Percentiles rank a stretch among this genome's conserved stretches.
Conservation (phyloP, 2,797 vertebrate species). For the Crotalus adamanteus region DNA sequence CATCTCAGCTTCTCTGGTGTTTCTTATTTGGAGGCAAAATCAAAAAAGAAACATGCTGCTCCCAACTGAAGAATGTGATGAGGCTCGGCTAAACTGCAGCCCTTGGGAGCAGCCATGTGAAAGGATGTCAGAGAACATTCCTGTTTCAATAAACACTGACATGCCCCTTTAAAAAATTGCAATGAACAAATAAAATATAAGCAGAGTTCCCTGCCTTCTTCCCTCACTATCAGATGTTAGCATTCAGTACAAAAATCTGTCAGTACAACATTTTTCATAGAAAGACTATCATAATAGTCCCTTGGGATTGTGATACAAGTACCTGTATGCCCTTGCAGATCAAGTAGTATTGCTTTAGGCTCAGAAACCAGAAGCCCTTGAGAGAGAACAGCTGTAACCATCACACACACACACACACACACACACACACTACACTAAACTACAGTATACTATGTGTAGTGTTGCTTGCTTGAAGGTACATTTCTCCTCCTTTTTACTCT, state of each 20-base stretch:
- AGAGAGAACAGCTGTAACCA: neutral
- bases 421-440: neutral
- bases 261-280: neutral
- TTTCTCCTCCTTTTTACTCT: neutral
- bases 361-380: neutral
- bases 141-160: slow-evolving; percentile 2
- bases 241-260: neutral
- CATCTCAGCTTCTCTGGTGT: neutral
- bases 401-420: neutral
- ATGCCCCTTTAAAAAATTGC: slow-evolving; percentile 28
- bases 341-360: neutral
- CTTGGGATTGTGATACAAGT: neutral
- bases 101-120: slow-evolving; percentile 52
- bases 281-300: fast-evolving
- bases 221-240: fast-evolving
- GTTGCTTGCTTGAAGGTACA: neutral
- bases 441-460: neutral
- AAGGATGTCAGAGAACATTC: neutral
- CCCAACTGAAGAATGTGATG: slow-evolving; percentile 55
- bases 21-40: slow-evolving; percentile 37
- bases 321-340: neutral
- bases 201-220: neutral
- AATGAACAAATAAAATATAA: neutral
- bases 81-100: slow-evolving; percentile 47
- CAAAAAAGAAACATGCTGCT: slow-evolving; percentile 31